phyloP scores from a whole-genome alignment of 2,888 invertebrate species.

The Caenorhabditis macrosperma region DNA sequence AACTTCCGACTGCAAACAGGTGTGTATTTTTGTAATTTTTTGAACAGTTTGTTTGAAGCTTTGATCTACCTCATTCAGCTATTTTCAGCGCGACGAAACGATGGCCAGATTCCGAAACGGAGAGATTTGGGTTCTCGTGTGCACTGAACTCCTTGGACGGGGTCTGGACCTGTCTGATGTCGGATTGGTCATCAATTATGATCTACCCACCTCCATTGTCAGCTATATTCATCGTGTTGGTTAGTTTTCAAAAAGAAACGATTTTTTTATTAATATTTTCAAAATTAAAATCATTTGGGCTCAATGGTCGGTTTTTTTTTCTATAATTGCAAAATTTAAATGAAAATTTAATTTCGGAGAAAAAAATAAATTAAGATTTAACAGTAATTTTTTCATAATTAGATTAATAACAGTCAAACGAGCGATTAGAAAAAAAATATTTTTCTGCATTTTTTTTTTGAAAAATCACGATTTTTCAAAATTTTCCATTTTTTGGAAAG shows the following conservation, averaged over 20 bases:
- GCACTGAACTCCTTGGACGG: conserved; percentile 95
- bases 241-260: conserved; percentile 5
- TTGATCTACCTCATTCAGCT: too few relatives aligned
- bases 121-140: conserved; percentile 94
- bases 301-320: too few relatives aligned
- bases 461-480: too few relatives aligned
- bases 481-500: too few relatives aligned
- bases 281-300: too few relatives aligned
- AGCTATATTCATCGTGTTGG: conserved; percentile 91
- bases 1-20: too few relatives aligned
- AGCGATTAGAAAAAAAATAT: too few relatives aligned
- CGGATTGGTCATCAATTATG: conserved; percentile 96
- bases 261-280: not conserved
- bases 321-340: not conserved
- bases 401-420: too few relatives aligned
- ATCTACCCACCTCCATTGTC: conserved; percentile 92
- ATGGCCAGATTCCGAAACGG: conserved; percentile 93
- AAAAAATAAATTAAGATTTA: too few relatives aligned
- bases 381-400: too few relatives aligned
- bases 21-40: not conserved
- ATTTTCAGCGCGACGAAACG: conserved; percentile 89
- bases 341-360: too few relatives aligned
- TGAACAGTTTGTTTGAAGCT: not conserved
- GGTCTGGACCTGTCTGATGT: conserved; percentile 98
- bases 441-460: too few relatives aligned